Conservation (phyloP, 2,888 invertebrate genomes). For the Meloe dianella region DNA sequence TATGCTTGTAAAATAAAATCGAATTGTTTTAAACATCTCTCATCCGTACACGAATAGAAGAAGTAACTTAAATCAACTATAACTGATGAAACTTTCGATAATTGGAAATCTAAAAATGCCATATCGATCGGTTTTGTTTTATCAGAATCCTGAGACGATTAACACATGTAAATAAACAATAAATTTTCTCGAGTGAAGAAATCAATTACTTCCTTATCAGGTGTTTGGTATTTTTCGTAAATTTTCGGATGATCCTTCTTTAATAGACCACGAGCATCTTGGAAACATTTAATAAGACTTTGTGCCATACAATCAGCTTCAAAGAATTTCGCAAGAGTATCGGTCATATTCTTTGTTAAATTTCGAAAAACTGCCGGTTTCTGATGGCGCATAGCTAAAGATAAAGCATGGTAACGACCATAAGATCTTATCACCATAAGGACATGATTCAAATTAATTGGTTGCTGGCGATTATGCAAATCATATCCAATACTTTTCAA, state of each 20-base stretch:
- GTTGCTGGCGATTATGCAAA: conserved; percentile 39
- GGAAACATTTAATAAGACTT: conserved; percentile 28
- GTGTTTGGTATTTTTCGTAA: conserved; percentile 33
- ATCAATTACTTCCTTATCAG: conserved; percentile 29
- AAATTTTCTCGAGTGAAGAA: conserved; percentile 25
- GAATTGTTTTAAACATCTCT: conserved; percentile 38
- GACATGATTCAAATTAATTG: conserved; percentile 48
- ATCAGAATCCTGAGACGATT: conserved; percentile 32
- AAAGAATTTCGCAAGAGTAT: conserved; percentile 39
- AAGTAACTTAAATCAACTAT: conserved; percentile 46
- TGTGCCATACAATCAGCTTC: conserved; percentile 30
- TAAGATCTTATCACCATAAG: conserved; percentile 37
- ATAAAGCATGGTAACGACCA: conserved; percentile 42
- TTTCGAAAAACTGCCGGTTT: conserved; percentile 36
- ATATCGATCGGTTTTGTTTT: conserved; percentile 39
- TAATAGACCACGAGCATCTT: conserved; percentile 33
- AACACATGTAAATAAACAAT: conserved; percentile 7
- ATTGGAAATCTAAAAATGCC: conserved; percentile 46
- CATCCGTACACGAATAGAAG: conserved; percentile 42
- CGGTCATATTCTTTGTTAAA: conserved; percentile 39
- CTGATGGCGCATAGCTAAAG: conserved; percentile 38
- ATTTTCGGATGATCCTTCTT: conserved; percentile 18
- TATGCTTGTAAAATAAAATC: conserved; percentile 44
- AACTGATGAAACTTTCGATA: conserved; percentile 42
- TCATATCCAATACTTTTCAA: conserved; percentile 41